Base-by-base conservation (phyloP, 2,888 invertebrate genomes). In the Dicyrtomina minuta region DNA sequence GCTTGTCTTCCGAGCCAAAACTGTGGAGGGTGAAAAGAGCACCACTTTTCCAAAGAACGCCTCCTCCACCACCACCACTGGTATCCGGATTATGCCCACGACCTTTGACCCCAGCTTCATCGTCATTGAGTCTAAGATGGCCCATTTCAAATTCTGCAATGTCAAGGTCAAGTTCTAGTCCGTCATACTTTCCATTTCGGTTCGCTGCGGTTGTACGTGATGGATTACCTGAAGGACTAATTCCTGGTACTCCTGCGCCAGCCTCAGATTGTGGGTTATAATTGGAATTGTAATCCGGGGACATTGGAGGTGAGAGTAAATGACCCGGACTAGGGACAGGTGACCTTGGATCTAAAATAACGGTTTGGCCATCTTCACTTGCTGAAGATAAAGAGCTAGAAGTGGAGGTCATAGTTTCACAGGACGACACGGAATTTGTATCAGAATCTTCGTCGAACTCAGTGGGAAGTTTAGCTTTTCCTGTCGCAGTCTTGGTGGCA, bases 1-100 rank as follows among this genome's bases (percentile, higher is more conserved):
- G 88, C 26, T 81, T 81, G 27, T 83, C 82, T 26, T 78, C 79
- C 2, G 78, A 76, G 1, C 75, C 77, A 56, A 79, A 76, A 8
- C 75, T 77, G 46, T 77, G 78, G 5, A 78, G 70, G 10, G 44
- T 49, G 17, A 46, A 24, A 6, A 53, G 20, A 10, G 22, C 27
- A n/a, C 44, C 56, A 49, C 59, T 67, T 26, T 59, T 67, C 67
- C 67, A 67, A 15, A 66, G 27, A 20, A 60, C 33, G 4, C 33
- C 33, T 3, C 4, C 4, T n/a, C n/a, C n/a, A n/a, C n/a, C n/a
- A 4, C 12, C 55, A 20, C n/a, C n/a, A n/a, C n/a, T n/a, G n/a
- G n/a, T n/a, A n/a, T n/a, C n/a, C n/a, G n/a, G n/a, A n/a, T n/a
- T n/a, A n/a, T n/a, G n/a, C n/a, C n/a, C n/a, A n/a, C n/a, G n/a